A percentile compares a stretch with the other conserved stretches of the same genome.
Conservation (phyloP, 2,113 vertebrate genomes). For the Hydropotes inermis region DNA sequence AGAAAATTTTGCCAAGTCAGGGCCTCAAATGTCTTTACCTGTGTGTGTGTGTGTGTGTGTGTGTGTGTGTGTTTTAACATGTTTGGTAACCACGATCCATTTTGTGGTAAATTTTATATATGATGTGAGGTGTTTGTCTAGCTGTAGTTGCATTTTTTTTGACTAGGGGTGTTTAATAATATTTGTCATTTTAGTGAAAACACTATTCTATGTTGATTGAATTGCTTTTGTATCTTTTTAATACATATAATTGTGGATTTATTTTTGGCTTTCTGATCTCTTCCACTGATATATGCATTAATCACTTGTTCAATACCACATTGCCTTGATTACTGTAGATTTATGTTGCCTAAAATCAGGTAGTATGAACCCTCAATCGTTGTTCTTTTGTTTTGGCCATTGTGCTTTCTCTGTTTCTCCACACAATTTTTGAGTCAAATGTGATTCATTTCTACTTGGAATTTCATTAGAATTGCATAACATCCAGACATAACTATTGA, state of each 20-base stretch:
- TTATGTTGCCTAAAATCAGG: background rate
- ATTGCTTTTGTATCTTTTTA: background rate
- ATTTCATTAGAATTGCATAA: background rate
- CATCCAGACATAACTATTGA: background rate
- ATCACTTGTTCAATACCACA: background rate
- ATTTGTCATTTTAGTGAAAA: background rate
- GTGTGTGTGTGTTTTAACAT: background rate
- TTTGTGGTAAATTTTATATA: background rate
- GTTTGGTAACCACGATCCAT: background rate
- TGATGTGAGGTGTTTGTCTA: background rate
- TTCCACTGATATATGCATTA: background rate
- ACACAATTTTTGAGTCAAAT: background rate
- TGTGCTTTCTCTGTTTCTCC: background rate
- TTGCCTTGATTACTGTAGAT: background rate
- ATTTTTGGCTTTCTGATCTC: background rate
- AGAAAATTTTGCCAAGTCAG: background rate
- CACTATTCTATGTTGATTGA: background rate
- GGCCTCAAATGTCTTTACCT: background rate
- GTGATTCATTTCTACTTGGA: background rate
- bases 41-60: no score
- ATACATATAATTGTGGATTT: background rate
- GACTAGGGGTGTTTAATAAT: background rate
- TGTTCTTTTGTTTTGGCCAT: background rate
- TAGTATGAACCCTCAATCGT: background rate
- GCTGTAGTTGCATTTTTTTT: background rate